These are phyloP conservation scores for Deroptyus accipitrinus DNA, from an alignment of 2,113 vertebrate genomes.

Conservation along the genomic window DNA sequence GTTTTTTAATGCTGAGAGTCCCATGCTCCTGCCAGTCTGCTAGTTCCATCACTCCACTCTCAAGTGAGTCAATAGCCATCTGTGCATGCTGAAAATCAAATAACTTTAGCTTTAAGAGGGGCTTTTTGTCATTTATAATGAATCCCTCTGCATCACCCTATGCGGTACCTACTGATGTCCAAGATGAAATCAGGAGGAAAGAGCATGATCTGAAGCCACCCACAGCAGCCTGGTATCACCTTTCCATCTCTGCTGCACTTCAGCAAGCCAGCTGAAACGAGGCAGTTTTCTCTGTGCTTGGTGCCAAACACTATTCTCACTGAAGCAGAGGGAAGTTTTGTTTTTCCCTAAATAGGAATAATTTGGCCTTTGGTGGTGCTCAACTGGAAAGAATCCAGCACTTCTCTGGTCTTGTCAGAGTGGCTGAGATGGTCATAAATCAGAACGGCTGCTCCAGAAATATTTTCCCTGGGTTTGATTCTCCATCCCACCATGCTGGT, in stretches of 20 bases:
- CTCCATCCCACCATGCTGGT: slow-evolving; percentile 33
- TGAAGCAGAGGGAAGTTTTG: slow-evolving; percentile 58
- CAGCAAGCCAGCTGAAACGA: slow-evolving; percentile 9
- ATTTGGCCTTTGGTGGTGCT: slow-evolving; percentile 54
- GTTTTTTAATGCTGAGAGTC: neutral
- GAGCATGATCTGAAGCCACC: slow-evolving; percentile 43
- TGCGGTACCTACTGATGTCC: slow-evolving; percentile 40
- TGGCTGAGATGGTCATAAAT: slow-evolving; percentile 49
- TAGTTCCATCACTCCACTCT: slow-evolving; percentile 7
- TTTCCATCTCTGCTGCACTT: slow-evolving; percentile 35
- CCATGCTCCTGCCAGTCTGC: slow-evolving; percentile 22
- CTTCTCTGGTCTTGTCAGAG: slow-evolving; percentile 48
- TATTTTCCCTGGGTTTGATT: slow-evolving; percentile 48
- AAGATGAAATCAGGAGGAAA: slow-evolving; percentile 37
- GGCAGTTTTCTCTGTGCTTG: slow-evolving; percentile 25
- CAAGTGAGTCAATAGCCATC: slow-evolving; percentile 62
- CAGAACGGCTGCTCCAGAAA: slow-evolving; percentile 42
- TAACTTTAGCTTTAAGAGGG: slow-evolving; percentile 20
- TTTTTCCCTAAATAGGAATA: slow-evolving; percentile 69
- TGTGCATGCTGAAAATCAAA: slow-evolving; percentile 50
- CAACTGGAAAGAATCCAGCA: slow-evolving; percentile 54
- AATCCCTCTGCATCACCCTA: slow-evolving; percentile 32
- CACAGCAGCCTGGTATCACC: slow-evolving; percentile 54
- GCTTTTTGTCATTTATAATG: slow-evolving; percentile 36
- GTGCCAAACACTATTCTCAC: slow-evolving; percentile 42